phyloP scores from a whole-genome alignment of 1,140 invertebrate species.

The Procambarus virginalis region DNA sequence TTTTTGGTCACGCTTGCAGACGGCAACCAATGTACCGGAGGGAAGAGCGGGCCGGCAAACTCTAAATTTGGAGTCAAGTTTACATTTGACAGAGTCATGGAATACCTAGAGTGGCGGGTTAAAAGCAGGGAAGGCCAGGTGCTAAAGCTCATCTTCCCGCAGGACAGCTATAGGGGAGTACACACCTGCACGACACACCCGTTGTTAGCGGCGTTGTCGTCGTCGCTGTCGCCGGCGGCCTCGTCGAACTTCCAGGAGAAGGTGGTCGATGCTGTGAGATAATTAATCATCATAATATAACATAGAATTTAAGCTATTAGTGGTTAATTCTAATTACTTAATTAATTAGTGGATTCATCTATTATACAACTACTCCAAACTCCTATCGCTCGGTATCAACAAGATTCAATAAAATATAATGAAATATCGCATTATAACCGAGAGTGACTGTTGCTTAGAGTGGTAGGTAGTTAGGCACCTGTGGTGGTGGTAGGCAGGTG shows the following conservation, averaged over 20 bases:
- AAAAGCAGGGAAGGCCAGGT: neutral
- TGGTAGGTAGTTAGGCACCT: no score
- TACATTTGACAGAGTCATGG: neutral
- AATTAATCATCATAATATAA: no score
- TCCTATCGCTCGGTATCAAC: no score
- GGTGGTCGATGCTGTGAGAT: neutral
- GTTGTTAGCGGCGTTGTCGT: neutral
- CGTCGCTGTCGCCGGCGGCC: neutral
- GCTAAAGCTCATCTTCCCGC: neutral
- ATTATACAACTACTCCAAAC: no score
- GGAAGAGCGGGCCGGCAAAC: neutral
- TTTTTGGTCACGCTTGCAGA: no score
- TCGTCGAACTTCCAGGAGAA: conserved; percentile 34
- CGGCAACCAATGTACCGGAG: neutral
- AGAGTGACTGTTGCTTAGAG: no score
- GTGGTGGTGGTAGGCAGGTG: neutral
- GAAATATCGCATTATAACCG: no score
- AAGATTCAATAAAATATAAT: no score
- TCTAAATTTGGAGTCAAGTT: neutral
- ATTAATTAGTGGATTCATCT: no score
- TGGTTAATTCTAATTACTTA: no score
- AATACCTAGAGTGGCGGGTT: neutral
- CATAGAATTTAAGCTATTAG: no score
- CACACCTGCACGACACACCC: neutral
- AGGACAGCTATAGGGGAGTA: neutral